Evolutionary conservation across 1,140 invertebrate species (phyloP), one percentile per base, ranked within the genome.

Genomic region (Lanistes nyassanus): DNA sequence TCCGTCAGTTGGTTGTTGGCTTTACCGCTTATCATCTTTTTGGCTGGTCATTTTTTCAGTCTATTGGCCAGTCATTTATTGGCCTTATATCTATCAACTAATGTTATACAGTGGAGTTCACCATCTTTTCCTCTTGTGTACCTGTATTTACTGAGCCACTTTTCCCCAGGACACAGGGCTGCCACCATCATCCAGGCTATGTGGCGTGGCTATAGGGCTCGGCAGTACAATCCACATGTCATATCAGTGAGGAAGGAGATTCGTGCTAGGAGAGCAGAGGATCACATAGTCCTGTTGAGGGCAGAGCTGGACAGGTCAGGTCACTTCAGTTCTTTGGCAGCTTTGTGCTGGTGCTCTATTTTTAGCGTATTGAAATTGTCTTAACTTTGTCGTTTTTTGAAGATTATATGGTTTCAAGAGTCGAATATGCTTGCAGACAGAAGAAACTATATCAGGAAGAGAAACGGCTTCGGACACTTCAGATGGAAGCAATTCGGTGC

Each of bases 401-500:
- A n/a, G n/a, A n/a, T n/a, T 62, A 29, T 29, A 19, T 62, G 58
- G 26, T 26, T 36, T 47, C 42, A 47, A 47, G 42, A 13, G 5
- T 9, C 2, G 23, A 36, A 34, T 36, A 2, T 65, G 62, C 74
- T 81, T 82, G 37, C 77, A 87, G 86, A 76, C 85, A 86, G 68
- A 81, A 76, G 51, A 78, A 81, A 26, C 68, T 85, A 31, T 86
- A 84, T 79, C 94, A 96, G 83, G 95, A 94, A 82, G 95, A 97
- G 86, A 92, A 95, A 65, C 95, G 95, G 82, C 92, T 96, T 58
- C 94, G 96, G 82, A 92, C 95, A 79, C 86, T 97, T 58, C 95
- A 97, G 89, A 94, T 96, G 92, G 95, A 97, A 88, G 95, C 95
- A 6, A 96, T 96, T 76, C 95, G 94, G 85, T 94, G 94, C 11